Evolutionary conservation across 2,888 invertebrate species (phyloP).

Genomic region (Pyrgus malvae): DNA sequence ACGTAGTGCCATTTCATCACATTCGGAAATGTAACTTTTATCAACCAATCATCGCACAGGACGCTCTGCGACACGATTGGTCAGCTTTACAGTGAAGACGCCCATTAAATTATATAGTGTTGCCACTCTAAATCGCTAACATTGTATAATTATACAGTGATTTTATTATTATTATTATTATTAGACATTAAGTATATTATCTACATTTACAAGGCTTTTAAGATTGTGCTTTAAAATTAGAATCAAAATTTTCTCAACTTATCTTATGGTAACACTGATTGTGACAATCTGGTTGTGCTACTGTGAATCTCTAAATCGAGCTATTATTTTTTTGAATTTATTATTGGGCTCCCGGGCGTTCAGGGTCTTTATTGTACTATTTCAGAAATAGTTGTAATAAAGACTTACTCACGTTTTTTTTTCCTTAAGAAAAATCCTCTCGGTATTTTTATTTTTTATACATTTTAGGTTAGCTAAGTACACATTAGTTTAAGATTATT

Average conservation of each 20-base stretch:
- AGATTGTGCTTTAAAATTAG: no score
- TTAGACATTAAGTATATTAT: no score
- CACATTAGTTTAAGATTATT: constrained; percentile 50
- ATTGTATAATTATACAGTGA: no score
- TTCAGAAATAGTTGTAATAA: constrained; percentile 72
- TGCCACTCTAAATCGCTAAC: neutral
- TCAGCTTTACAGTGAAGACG: constrained; percentile 46
- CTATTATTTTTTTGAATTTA: constrained; percentile 18
- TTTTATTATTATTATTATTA: no score
- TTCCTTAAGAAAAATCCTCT: constrained; percentile 15
- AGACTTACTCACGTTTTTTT: constrained; percentile 49
- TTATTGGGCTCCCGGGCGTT: constrained; percentile 42
- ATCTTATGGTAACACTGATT: constrained; percentile 4
- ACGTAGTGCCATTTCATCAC: constrained; percentile 60
- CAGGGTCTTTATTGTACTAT: constrained; percentile 71
- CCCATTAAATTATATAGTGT: constrained; percentile 49
- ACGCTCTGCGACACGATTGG: constrained; percentile 52
- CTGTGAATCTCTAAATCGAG: constrained; percentile 33
- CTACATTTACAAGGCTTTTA: no score
- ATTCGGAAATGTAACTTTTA: constrained; percentile 23
- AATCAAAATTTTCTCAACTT: neutral
- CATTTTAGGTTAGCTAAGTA: constrained; percentile 65
- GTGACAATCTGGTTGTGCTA: constrained; percentile 34
- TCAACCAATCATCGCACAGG: constrained; percentile 48
- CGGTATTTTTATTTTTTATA: constrained; percentile 43